These are phyloP conservation scores for Leptinotarsa juncta DNA, from an alignment of 2,888 invertebrate genomes.

Conservation along the genomic window DNA sequence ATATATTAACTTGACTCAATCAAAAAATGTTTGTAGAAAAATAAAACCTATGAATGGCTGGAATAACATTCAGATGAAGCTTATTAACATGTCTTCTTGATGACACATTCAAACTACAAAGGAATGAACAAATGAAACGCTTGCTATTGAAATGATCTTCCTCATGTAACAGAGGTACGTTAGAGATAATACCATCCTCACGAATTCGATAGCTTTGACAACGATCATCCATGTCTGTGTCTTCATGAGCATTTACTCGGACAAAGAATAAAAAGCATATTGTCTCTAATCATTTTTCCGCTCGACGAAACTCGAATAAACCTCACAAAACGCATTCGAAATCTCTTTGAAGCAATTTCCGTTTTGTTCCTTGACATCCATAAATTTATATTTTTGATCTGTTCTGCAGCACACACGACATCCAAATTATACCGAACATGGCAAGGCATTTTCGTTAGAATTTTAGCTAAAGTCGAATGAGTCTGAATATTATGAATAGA, in stretches of 20 bases:
- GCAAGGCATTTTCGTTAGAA: background rate
- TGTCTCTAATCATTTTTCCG: slow-evolving; percentile 13
- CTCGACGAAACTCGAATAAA: slow-evolving; percentile 2
- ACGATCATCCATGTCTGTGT: background rate
- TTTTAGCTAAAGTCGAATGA: background rate
- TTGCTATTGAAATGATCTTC: background rate
- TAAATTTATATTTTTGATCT: slow-evolving; percentile 7
- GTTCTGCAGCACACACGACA: slow-evolving; percentile 8
- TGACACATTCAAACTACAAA: background rate
- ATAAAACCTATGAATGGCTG: too few relatives aligned
- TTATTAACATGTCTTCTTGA: too few relatives aligned
- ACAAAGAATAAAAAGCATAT: slow-evolving; percentile 15
- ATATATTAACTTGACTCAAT: too few relatives aligned
- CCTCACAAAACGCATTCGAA: slow-evolving; percentile 9
- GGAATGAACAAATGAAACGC: too few relatives aligned
- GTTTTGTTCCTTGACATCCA: slow-evolving; percentile 1
- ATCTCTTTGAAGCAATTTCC: slow-evolving; percentile 15
- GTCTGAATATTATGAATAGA: too few relatives aligned
- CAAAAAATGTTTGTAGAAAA: too few relatives aligned
- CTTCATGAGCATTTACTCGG: background rate
- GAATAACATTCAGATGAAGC: too few relatives aligned
- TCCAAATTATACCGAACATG: background rate
- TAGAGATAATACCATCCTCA: background rate
- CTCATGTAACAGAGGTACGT: background rate
- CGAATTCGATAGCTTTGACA: background rate